Evolutionary conservation across 2,888 invertebrate genomes (phyloP).

Genomic region (Loripinus fragilis): DNA sequence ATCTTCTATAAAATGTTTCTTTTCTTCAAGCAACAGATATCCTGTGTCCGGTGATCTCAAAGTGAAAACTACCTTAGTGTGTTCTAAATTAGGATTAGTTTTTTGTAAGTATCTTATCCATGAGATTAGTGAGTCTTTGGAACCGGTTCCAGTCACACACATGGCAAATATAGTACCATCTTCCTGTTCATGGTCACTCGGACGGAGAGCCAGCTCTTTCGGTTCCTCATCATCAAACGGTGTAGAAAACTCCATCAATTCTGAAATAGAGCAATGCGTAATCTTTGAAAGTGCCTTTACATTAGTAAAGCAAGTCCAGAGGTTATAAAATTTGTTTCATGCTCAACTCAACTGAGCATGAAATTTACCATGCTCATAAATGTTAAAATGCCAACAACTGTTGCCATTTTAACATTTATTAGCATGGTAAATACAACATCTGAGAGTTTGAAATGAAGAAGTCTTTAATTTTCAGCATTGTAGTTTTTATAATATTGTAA

Average conservation of each 20-base stretch:
- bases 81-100: conserved; percentile 89
- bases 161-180: conserved; percentile 94
- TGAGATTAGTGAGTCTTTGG: conserved; percentile 93
- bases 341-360: no score
- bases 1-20: conserved; percentile 7
- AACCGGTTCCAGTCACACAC: conserved; percentile 95
- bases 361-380: no score
- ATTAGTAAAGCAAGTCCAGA: no score
- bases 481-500: no score
- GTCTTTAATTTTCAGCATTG: no score
- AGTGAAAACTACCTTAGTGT: conserved; percentile 93
- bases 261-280: conserved; percentile 66
- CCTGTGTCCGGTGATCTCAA: conserved; percentile 81
- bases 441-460: no score
- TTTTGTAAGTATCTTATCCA: conserved; percentile 87
- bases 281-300: no score
- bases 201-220: conserved; percentile 82
- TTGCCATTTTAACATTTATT: no score
- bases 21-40: background rate
- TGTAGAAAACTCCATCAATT: conserved; percentile 69
- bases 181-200: conserved; percentile 94
- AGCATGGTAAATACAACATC: no score
- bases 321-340: no score
- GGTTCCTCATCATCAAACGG: conserved; percentile 58
- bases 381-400: no score